These are phyloP conservation scores for Phodopus roborovskii DNA, from an alignment of 2,113 vertebrate genomes.

Conservation along the genomic window DNA sequence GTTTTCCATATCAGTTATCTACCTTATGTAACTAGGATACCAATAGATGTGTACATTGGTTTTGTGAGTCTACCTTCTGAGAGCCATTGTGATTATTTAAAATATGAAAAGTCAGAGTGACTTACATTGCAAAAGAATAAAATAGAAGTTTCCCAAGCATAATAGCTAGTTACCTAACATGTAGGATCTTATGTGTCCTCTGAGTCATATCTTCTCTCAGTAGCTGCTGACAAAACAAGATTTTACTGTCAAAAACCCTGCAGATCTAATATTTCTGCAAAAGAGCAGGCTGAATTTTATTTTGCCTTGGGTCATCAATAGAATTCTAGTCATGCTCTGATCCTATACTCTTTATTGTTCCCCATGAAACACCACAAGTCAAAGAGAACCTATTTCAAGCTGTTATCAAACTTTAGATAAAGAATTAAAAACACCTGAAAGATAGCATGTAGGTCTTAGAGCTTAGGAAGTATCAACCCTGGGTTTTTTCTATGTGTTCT, in stretches of 20 bases:
- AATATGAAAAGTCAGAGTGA: conserved; percentile 59
- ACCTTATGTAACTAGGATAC: background rate
- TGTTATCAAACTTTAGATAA: conserved; percentile 66
- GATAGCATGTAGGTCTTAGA: background rate
- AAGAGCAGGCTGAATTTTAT: conserved; percentile 66
- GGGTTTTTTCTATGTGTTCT: background rate
- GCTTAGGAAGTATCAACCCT: background rate
- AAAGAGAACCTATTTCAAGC: conserved; percentile 54
- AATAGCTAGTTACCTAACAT: conserved; percentile 63
- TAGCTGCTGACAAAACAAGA: conserved; percentile 76
- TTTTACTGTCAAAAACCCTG: conserved; percentile 78
- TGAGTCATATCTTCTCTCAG: conserved; percentile 69
- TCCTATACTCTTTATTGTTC: conserved; percentile 68
- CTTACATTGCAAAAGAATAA: conserved; percentile 58
- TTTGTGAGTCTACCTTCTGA: conserved; percentile 45
- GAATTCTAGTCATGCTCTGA: conserved; percentile 70
- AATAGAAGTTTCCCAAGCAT: conserved; percentile 57
- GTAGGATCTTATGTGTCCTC: conserved; percentile 75
- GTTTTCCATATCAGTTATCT: background rate
- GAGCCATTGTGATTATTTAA: conserved; percentile 43
- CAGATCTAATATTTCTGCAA: conserved; percentile 56
- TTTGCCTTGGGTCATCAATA: conserved; percentile 74
- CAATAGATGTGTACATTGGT: background rate
- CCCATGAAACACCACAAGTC: conserved; percentile 54
- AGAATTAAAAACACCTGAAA: conserved; percentile 57